A percentile compares a stretch with the other conserved stretches of the same genome.
phyloP scores from a whole-genome alignment of 2,888 invertebrate species.

The Cabera pusaria region DNA sequence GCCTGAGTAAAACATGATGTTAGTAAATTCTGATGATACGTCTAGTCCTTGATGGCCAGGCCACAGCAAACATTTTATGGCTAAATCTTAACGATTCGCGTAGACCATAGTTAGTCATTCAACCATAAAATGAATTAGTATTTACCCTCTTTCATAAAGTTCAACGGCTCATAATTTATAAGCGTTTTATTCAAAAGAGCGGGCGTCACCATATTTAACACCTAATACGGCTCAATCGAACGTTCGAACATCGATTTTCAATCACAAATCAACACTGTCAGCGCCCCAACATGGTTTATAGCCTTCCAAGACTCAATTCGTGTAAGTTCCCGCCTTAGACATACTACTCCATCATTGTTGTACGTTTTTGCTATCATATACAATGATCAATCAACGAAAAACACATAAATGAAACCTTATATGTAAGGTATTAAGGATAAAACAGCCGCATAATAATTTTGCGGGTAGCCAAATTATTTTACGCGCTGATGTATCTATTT shows the following conservation, averaged over 20 bases:
- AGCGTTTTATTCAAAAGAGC: no score
- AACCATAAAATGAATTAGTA: no score
- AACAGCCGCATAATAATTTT: neutral
- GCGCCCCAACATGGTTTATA: conserved; percentile 48
- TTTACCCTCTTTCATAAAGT: no score
- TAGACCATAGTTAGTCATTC: no score
- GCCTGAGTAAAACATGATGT: no score
- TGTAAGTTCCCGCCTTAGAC: conserved; percentile 56
- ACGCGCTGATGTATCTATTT: no score
- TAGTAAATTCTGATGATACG: no score
- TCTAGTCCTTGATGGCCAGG: no score
- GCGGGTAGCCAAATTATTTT: neutral
- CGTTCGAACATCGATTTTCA: conserved; percentile 22
- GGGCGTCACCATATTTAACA: conserved; percentile 14
- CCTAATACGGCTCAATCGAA: conserved; percentile 24
- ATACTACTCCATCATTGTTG: conserved; percentile 59
- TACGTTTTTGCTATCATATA: conserved; percentile 36
- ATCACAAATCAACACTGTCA: conserved; percentile 46
- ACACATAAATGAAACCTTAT: conserved; percentile 14
- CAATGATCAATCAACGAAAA: neutral
- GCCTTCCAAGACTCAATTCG: conserved; percentile 34
- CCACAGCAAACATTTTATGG: no score
- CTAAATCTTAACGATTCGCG: no score
- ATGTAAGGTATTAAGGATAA: neutral
- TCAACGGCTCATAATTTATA: no score